Conservation (phyloP, 2,888 invertebrate genomes). For the Aphodius granarius region DNA sequence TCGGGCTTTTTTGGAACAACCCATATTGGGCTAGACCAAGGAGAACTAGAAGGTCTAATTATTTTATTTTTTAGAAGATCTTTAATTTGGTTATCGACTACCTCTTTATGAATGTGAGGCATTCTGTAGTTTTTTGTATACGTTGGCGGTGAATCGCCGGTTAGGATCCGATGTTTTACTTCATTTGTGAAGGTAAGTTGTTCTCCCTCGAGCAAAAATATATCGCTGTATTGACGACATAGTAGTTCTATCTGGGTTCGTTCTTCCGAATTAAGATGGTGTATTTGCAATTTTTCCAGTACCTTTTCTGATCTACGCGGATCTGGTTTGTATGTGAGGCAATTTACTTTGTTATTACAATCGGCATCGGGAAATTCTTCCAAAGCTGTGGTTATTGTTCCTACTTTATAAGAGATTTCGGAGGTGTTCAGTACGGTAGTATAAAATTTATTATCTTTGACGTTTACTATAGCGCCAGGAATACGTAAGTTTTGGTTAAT, state of each 20-base stretch:
- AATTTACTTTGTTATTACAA: not conserved
- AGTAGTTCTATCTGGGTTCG: not conserved
- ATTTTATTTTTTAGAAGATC: slow-evolving; percentile 40
- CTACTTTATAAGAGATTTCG: not conserved
- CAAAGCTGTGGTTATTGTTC: not conserved
- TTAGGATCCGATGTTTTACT: slow-evolving; percentile 42
- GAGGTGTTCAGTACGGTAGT: not conserved
- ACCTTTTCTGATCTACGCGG: not conserved
- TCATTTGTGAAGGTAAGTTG: slow-evolving; percentile 8
- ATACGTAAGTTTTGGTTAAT: not conserved
- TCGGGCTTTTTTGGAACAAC: slow-evolving; percentile 44
- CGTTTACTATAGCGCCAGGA: not conserved
- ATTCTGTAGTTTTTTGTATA: slow-evolving; percentile 45
- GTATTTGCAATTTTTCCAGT: not conserved
- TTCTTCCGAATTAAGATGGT: slow-evolving; percentile 20
- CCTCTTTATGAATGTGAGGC: slow-evolving; percentile 42
- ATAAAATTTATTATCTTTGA: not conserved
- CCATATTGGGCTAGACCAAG: slow-evolving; percentile 38
- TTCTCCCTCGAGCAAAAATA: slow-evolving; percentile 12
- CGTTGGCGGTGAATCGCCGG: slow-evolving; percentile 38
- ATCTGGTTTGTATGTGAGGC: not conserved
- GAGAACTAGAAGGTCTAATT: slow-evolving; percentile 35
- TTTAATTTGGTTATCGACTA: slow-evolving; percentile 42
- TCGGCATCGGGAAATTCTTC: not conserved
- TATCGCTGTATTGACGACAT: slow-evolving; percentile 4